A percentile compares a stretch with the other conserved stretches of the same genome.
Conservation (phyloP, 2,113 vertebrate species). For the Hipposideros armiger region DNA sequence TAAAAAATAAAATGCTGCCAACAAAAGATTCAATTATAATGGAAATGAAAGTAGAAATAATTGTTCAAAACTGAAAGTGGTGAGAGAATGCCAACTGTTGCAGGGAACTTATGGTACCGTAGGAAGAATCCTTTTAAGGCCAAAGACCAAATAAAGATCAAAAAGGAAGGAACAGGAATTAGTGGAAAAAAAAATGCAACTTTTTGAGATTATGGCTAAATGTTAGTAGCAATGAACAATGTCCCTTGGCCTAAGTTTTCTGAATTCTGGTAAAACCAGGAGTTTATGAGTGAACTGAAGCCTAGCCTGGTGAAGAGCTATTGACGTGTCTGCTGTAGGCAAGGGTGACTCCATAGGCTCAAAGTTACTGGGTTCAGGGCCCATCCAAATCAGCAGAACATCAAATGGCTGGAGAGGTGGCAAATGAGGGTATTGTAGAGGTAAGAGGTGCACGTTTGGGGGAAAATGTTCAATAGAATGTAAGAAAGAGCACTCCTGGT, state of each 20-base stretch:
- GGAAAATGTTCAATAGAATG: background rate
- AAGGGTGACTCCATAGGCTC: accelerated
- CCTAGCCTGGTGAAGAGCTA: background rate
- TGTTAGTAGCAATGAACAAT: background rate
- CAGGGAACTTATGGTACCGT: background rate
- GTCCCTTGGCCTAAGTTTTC: background rate
- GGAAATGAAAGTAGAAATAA: background rate
- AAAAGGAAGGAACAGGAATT: background rate
- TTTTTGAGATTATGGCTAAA: background rate
- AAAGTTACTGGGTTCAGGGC: background rate
- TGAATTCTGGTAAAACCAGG: background rate
- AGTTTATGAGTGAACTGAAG: background rate
- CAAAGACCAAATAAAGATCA: background rate
- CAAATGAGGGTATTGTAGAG: background rate
- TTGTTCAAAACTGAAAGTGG: background rate
- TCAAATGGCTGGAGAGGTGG: background rate
- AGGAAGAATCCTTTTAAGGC: background rate
- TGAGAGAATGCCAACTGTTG: background rate
- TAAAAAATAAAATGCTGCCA: background rate
- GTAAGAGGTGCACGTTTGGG: background rate
- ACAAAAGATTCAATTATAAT: background rate
- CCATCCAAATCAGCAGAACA: background rate
- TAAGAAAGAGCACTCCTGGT: background rate
- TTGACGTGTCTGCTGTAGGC: background rate
- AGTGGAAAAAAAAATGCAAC: background rate